Evolutionary conservation across 2,113 vertebrate species (phyloP).

Genomic region (Elephas maximus): DNA sequence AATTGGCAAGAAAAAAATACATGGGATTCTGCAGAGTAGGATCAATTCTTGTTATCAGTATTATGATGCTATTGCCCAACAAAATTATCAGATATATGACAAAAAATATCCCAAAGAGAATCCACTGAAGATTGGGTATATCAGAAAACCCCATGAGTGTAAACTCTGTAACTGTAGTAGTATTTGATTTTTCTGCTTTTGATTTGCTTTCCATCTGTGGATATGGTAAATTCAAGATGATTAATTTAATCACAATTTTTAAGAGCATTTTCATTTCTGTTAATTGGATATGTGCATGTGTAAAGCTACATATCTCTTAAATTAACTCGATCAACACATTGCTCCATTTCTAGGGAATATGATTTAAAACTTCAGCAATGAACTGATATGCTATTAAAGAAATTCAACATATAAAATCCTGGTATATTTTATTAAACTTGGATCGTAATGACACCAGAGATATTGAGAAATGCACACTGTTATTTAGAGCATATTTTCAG

Average conservation of each 20-base stretch:
- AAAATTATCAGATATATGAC: slow-evolving; percentile 67
- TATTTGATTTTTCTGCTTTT: background rate
- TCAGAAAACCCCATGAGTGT: slow-evolving; percentile 73
- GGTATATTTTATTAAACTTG: background rate
- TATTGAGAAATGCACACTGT: background rate
- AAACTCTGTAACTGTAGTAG: slow-evolving; percentile 51
- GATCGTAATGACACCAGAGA: background rate
- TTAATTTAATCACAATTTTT: background rate
- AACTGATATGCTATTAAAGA: background rate
- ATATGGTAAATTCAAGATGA: background rate
- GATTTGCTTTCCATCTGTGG: slow-evolving; percentile 29
- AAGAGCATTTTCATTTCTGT: background rate
- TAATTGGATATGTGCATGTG: background rate
- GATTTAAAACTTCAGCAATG: background rate
- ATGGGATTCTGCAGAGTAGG: slow-evolving; percentile 59
- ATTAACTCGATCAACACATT: background rate
- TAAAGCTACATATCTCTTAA: background rate
- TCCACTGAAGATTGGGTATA: background rate
- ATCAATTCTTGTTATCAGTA: slow-evolving; percentile 48
- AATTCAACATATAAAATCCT: background rate
- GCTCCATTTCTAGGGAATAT: background rate
- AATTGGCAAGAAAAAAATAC: slow-evolving; percentile 76
- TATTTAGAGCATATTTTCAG: background rate
- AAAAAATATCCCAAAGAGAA: slow-evolving; percentile 68
- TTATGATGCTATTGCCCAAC: slow-evolving; percentile 59